Evolutionary conservation across 1,140 invertebrate species (phyloP), one percentile per base, ranked within the genome.

Genomic region (Rhyzopertha dominica): DNA sequence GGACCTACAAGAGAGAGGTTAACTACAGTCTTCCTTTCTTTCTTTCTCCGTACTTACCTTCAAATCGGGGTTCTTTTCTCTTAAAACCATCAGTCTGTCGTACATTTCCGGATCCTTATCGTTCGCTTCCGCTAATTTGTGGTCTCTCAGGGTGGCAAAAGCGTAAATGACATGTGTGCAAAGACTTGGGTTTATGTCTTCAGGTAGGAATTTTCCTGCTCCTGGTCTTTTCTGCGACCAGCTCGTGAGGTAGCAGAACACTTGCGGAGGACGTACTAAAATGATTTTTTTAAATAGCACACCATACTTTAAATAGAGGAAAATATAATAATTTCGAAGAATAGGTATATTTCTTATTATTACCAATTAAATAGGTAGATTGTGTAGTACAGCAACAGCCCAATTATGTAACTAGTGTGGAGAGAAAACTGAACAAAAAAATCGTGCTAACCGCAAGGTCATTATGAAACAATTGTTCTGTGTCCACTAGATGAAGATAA

Each of bases 151-250:
- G 0, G 88, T 88, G 1, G 90, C 91, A 64, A 96, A 96, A 2
- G 92, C 90, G 62, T 90, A 96, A 17, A 97, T 84, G 12, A 97
- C 72, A 67, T 96, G 92, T 0, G 90, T 95, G 65, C 94, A 98
- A 0, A 95, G 80, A 14, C 67, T 78, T 0, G 90, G 72, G 62
- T 95, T 87, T 8, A 97, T 81, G 62, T 95, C 84, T 49, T 91
- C 86, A 0, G 92, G 88, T 30, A 77, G 77, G 67, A 95, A 96
- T 65, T 85, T 85, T 5, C 90, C 91, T 16, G 79, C 75, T 28
- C 86, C 87, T 0, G 90, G 84, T 31, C 92, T 74, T 63, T 93
- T 95, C 45, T 87, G 80, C 0, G 92, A 90, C 93, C 93, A 96
- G 53, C 87, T 95, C 1, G 94, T 95, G 64, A 91, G 77, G 62